phyloP scores from a whole-genome alignment of 2,888 invertebrate species.

The Cerastis leucographa region DNA sequence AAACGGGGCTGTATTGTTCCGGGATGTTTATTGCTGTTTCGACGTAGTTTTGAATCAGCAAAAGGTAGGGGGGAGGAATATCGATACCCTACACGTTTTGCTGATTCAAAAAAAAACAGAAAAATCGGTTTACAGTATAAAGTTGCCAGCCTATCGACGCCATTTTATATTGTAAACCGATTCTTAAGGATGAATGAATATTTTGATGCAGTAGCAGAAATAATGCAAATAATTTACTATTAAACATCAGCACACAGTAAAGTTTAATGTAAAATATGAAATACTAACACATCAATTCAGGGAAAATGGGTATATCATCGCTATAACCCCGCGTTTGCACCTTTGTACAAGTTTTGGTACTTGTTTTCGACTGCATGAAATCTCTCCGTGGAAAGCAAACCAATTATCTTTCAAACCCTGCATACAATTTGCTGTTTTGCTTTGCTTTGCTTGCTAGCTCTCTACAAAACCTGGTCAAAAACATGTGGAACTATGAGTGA shows the following conservation, averaged over 20 bases:
- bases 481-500: not conserved
- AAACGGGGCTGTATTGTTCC: slow-evolving; percentile 23
- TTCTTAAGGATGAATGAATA: not conserved
- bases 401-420: not conserved
- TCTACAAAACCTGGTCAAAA: too few species aligned
- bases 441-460: not conserved
- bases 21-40: slow-evolving; percentile 31
- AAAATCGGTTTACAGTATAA: not conserved
- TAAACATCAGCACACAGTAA: not conserved
- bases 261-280: not conserved
- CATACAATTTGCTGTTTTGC: not conserved
- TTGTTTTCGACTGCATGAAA: not conserved
- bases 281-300: not conserved
- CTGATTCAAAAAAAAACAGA: not conserved
- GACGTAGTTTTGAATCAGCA: slow-evolving; percentile 16
- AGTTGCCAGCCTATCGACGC: not conserved
- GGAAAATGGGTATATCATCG: not conserved
- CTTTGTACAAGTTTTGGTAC: not conserved
- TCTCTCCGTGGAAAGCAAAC: not conserved
- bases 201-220: not conserved
- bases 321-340: not conserved
- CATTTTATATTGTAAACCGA: not conserved
- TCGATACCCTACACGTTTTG: not conserved
- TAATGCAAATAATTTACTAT: not conserved
- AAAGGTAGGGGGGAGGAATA: not conserved